These are phyloP conservation scores for Drosophila miranda DNA, from an alignment of 1,140 invertebrate genomes.

Conservation along the genomic window DNA sequence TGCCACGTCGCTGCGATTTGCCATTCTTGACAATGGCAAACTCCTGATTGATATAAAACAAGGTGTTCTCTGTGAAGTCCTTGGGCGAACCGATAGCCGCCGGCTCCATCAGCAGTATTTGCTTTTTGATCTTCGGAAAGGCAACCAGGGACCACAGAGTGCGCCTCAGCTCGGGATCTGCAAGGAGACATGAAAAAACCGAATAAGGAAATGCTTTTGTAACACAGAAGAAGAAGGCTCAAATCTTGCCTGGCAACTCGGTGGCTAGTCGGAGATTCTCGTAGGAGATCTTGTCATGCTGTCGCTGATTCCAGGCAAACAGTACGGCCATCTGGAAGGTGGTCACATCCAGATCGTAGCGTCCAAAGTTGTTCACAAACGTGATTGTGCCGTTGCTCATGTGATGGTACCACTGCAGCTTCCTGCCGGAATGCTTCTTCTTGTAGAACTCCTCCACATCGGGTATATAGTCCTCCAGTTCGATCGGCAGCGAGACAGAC, in stretches of 20 bases:
- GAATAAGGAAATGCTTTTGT: neutral
- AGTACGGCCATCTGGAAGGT: slow-evolving; percentile 99
- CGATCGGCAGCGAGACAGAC: slow-evolving; percentile 96
- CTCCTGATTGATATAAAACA: slow-evolving; percentile 98
- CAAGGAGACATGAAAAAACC: neutral
- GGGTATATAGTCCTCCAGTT: slow-evolving; percentile 99
- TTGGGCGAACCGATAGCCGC: slow-evolving; percentile 90
- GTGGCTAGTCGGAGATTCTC: slow-evolving; percentile 98
- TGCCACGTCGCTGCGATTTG: slow-evolving; percentile 95
- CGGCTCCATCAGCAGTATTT: slow-evolving; percentile 92
- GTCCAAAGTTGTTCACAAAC: slow-evolving; percentile 95
- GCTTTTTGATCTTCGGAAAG: slow-evolving; percentile 98
- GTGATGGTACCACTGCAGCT: slow-evolving; percentile 99
- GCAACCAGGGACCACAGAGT: slow-evolving; percentile 98
- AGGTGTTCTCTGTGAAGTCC: slow-evolving; percentile 96
- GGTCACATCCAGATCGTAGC: slow-evolving; percentile 99
- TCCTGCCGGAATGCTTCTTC: slow-evolving; percentile 98
- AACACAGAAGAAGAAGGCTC: neutral
- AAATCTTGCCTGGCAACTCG: slow-evolving; percentile 88
- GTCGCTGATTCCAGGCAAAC: slow-evolving; percentile 99
- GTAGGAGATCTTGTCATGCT: slow-evolving; percentile 94
- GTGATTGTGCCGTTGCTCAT: slow-evolving; percentile 99
- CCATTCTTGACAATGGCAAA: slow-evolving; percentile 96
- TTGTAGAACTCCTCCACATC: slow-evolving; percentile 97
- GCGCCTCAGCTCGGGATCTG: slow-evolving; percentile 95